These are phyloP conservation scores for Lophotis ruficrista DNA, from an alignment of 2,113 vertebrate species.

Conservation along the genomic window DNA sequence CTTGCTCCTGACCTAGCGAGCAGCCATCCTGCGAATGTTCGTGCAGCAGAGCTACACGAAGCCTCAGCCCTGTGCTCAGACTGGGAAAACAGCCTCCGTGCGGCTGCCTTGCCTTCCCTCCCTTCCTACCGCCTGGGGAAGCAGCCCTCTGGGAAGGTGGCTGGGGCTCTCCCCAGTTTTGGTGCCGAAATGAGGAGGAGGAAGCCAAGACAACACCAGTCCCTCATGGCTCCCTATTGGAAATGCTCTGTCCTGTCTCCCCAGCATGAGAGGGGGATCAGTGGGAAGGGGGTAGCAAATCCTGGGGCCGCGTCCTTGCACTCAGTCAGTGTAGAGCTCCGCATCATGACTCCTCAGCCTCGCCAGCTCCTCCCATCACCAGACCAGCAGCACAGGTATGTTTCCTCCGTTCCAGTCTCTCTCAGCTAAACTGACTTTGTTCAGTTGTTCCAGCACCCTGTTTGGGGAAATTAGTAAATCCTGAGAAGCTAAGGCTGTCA, in stretches of 20 bases:
- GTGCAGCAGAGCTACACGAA: background rate
- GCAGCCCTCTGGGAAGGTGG: background rate
- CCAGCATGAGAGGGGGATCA: background rate
- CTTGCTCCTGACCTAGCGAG: background rate
- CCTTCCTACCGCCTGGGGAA: background rate
- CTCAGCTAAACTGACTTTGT: background rate
- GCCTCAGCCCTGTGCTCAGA: background rate
- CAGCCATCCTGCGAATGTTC: background rate
- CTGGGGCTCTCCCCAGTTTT: background rate
- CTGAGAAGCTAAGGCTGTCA: background rate
- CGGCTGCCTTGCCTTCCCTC: background rate
- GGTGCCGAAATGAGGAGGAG: background rate
- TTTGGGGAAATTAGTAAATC: background rate
- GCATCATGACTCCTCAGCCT: background rate
- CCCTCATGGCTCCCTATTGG: background rate
- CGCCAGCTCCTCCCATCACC: background rate
- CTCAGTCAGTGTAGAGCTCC: background rate
- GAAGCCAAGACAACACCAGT: background rate
- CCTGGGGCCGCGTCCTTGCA: background rate
- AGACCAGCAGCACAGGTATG: background rate
- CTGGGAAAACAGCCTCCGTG: background rate
- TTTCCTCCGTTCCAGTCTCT: background rate
- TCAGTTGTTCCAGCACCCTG: background rate
- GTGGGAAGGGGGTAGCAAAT: fast-evolving
- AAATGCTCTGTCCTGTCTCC: background rate